Evolutionary conservation across 2,113 vertebrate species (phyloP).

Genomic region (Leuciscus idus): DNA sequence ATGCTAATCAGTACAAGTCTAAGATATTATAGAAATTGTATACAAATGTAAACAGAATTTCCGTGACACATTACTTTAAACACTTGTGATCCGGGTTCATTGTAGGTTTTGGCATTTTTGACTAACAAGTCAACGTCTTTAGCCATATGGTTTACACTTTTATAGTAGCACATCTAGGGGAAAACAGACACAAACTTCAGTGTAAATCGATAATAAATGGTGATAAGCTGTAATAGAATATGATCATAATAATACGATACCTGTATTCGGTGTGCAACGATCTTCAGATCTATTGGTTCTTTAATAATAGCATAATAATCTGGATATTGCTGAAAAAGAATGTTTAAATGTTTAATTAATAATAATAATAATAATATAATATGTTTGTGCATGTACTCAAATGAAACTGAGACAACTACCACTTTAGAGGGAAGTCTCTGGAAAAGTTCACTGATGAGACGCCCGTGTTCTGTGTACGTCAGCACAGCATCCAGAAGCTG

Average conservation of each 20-base stretch:
- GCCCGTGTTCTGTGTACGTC: slow-evolving; percentile 89
- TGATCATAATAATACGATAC: slow-evolving; percentile 65
- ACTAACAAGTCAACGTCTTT: slow-evolving; percentile 96
- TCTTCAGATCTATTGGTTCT: slow-evolving; percentile 97
- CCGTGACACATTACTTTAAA: slow-evolving; percentile 86
- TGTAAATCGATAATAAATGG: not conserved
- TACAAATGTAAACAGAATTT: not conserved
- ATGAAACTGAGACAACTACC: slow-evolving; percentile 69
- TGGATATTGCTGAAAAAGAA: slow-evolving; percentile 91
- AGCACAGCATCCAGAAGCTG: slow-evolving; percentile 93
- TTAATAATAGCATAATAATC: slow-evolving; percentile 99
- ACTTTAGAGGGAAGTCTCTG: slow-evolving; percentile 99
- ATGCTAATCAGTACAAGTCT: not conserved
- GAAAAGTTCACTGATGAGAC: slow-evolving; percentile 94
- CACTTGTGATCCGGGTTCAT: slow-evolving; percentile 97
- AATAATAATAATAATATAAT: not conserved
- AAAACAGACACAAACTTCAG: slow-evolving; percentile 25
- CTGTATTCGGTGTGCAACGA: slow-evolving; percentile 96
- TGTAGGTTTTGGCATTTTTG: slow-evolving; percentile 98
- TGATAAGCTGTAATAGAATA: not conserved
- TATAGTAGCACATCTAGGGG: slow-evolving; percentile 87
- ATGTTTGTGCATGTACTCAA: not conserved
- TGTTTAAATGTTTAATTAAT: not conserved
- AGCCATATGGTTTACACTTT: slow-evolving; percentile 91
- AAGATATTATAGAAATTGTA: not conserved